Evolutionary conservation across 2,888 invertebrate species (phyloP), one percentile per base, ranked within the genome.

Genomic region (Mythimna vitellina): DNA sequence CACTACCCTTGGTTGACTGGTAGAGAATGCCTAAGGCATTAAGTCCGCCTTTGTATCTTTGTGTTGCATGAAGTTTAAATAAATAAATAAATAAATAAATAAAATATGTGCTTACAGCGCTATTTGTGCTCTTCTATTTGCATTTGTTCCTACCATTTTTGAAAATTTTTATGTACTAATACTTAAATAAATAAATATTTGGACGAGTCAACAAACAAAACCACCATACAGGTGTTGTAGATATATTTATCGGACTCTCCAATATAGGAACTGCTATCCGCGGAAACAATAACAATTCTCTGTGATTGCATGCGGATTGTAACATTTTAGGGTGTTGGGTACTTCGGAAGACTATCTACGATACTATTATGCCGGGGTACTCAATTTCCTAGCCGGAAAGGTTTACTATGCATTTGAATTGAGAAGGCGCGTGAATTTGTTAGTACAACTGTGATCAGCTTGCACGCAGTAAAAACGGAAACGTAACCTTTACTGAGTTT

Each of bases 381-480:
- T 76, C 77, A 66, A 70, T 79, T 81, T 82, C 38, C 65, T 74
- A n/a, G 80, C 60, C 57, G 58, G 65, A 74, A 81, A 71, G 71
- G 71, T 69, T 74, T 75, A 73, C 66, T 53, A 58, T 68, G 70
- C 68, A 78, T 54, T 64, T 63, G 57, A 62, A 79, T 62, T 73
- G 22, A 62, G 29, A 60, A 62, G 29, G 22, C 35, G 35, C 62
- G 51, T 72, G 73, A 38, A 65, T 65, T 46, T 65, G 57, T 73
- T 54, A 62, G 46, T 38, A 22, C 29, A 71, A 60, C 62, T 49
- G 58, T 63, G 62, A 53, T 63, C 22, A 58, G 35, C 20, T 77
- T 29, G 53, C 12, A 63, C 12, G 53, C 46, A 63, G 46, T 38
- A 70, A 71, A 60, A 63, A 63, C 1, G 22, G 7, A 9, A 22